Evolutionary conservation across 2,113 vertebrate genomes (phyloP).

Genomic region (Panthera uncia): DNA sequence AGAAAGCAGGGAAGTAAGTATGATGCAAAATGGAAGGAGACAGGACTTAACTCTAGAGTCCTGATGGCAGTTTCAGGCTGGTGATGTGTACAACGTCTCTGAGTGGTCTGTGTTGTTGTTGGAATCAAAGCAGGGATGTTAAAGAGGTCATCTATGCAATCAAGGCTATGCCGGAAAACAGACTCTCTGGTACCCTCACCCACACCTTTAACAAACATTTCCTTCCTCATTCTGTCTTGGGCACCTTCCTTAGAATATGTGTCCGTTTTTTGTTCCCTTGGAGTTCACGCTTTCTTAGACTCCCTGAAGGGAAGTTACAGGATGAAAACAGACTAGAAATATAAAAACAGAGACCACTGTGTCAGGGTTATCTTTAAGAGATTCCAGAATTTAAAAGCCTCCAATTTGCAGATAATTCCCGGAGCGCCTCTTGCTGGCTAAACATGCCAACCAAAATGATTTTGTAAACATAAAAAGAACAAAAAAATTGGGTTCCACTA

Average conservation of each 20-base stretch:
- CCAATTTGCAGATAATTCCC: background rate
- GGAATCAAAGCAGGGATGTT: background rate
- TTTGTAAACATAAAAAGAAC: background rate
- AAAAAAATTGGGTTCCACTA: background rate
- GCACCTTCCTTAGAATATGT: background rate
- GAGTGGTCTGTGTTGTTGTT: background rate
- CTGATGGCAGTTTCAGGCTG: background rate
- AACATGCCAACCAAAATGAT: background rate
- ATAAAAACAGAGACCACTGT: background rate
- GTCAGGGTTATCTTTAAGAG: background rate
- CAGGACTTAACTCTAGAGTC: background rate
- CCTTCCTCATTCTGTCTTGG: background rate
- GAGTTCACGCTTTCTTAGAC: background rate
- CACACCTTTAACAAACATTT: background rate
- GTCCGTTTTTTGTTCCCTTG: background rate
- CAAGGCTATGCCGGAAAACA: rapidly evolving
- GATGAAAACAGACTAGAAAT: background rate
- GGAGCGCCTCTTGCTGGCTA: background rate
- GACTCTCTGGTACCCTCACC: background rate
- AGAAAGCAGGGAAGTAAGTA: background rate
- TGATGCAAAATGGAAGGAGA: background rate
- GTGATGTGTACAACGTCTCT: background rate
- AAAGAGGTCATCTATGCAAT: background rate
- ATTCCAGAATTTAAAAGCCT: background rate
- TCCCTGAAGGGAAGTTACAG: background rate